Base-by-base conservation (phyloP, 2,113 vertebrate genomes). In the Hippocampus comes region DNA sequence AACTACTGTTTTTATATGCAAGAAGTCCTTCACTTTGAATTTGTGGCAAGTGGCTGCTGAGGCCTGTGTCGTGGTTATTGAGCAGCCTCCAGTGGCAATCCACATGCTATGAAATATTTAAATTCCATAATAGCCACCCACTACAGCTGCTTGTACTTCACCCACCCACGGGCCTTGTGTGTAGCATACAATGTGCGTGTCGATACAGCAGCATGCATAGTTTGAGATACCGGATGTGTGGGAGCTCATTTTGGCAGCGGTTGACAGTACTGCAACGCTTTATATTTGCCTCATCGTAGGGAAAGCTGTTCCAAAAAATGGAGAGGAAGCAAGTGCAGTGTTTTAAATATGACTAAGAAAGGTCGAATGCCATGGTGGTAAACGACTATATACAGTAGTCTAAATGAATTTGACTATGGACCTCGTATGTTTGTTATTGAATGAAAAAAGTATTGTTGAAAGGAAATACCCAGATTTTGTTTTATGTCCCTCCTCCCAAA, bases 211-310 rank as follows among this genome's bases (percentile, higher is more conserved):
- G 78, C 76, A 75, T 74, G 78, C 88, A 71, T 68, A 79, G 81
- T 80, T 71, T 73, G 38, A 82, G 83, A 86, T 91, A 83, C 84
- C 84, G 72, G 63, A 77, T 87, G 88, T 89, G 87, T 91, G 88
- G 88, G 90, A 87, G 88, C 78, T 70, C 70, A 65, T 81, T 79
- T 86, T 90, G 89, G 88, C 90, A 86, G 59, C 46, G 49, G 79
- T 78, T 77, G 77, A 83, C 80, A 86, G 84, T 84, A 18, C 15
- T 34, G 15, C 18, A 80, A 65, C 73, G 77, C 78, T 82, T 89
- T 85, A 77, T 78, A 74, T 89, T 82, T 84, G 73, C 76, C 79
- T 73, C 78, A 63, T 73, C 78, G 75, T 71, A 84, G 75, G 85
- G 80, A 80, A 85, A 83, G 85, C 82, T 77, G 59, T 73, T 75